Evolutionary conservation across 2,888 invertebrate species (phyloP).

Genomic region (Pristionchus fissidentatus): DNA sequence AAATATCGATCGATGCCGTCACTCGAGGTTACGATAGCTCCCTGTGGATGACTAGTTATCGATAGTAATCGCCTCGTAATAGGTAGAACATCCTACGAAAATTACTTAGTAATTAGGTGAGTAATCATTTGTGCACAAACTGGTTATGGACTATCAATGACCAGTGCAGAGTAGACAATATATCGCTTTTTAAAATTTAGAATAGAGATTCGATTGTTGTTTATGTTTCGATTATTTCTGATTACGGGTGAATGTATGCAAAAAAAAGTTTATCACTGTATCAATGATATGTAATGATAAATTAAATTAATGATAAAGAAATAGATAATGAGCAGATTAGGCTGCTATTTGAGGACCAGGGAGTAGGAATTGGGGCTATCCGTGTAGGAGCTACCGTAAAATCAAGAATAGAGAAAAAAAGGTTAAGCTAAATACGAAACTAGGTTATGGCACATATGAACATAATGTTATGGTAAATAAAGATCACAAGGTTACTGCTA

Average conservation of each 20-base stretch:
- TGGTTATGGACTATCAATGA: background rate
- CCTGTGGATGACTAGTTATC: background rate
- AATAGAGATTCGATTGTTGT: background rate
- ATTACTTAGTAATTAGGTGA: slow-evolving; percentile 1
- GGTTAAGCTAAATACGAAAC: no score
- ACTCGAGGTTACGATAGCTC: background rate
- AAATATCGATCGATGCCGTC: no score
- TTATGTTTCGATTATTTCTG: background rate
- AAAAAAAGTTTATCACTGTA: slow-evolving; percentile 20
- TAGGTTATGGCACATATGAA: no score
- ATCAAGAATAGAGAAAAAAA: no score
- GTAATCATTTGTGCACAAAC: background rate
- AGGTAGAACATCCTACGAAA: background rate
- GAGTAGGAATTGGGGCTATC: no score
- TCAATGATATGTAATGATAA: slow-evolving; percentile 24
- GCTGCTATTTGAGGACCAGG: no score
- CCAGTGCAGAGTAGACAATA: background rate
- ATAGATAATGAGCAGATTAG: no score
- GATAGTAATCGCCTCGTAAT: background rate
- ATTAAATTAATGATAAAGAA: background rate
- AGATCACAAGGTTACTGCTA: no score
- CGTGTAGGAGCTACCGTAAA: no score
- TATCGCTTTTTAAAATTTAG: slow-evolving; percentile 7
- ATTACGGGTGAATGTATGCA: slow-evolving; percentile 10
- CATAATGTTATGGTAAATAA: no score